Conservation (phyloP, 2,113 vertebrate species). For the Cariama cristata region DNA sequence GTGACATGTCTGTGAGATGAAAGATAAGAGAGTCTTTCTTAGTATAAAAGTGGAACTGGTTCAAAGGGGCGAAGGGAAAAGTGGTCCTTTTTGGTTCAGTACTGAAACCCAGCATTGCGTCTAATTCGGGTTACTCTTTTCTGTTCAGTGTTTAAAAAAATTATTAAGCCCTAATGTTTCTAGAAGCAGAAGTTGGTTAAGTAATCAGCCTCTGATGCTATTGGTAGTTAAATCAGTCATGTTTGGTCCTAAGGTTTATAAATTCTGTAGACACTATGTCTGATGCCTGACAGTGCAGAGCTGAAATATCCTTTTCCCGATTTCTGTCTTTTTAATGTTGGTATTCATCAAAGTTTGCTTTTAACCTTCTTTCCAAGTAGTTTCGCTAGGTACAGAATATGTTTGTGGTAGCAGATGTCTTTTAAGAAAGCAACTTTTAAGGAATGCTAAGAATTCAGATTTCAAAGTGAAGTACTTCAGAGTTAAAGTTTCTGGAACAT, state of each 20-base stretch:
- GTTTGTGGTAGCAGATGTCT: not conserved
- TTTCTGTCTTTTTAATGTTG: not conserved
- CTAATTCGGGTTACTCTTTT: not conserved
- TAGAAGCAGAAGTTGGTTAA: not conserved
- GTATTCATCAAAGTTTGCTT: not conserved
- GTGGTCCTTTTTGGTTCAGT: not conserved
- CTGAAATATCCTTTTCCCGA: not conserved
- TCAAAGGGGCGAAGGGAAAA: not conserved
- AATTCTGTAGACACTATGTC: rapidly evolving
- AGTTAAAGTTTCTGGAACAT: not conserved
- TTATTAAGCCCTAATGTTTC: not conserved
- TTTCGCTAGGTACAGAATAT: not conserved
- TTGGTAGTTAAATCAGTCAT: not conserved
- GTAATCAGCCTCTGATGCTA: not conserved
- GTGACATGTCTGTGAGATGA: not conserved
- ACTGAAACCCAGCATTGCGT: not conserved
- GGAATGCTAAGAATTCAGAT: not conserved
- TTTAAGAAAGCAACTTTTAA: not conserved
- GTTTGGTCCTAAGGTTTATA: not conserved
- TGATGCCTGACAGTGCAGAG: not conserved
- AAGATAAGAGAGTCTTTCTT: not conserved
- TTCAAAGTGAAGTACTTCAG: not conserved
- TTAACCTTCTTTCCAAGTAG: not conserved
- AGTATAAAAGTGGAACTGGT: not conserved
- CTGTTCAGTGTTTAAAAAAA: not conserved